Evolutionary conservation across 2,113 vertebrate species (phyloP).

Genomic region (Girardinichthys multiradiatus): DNA sequence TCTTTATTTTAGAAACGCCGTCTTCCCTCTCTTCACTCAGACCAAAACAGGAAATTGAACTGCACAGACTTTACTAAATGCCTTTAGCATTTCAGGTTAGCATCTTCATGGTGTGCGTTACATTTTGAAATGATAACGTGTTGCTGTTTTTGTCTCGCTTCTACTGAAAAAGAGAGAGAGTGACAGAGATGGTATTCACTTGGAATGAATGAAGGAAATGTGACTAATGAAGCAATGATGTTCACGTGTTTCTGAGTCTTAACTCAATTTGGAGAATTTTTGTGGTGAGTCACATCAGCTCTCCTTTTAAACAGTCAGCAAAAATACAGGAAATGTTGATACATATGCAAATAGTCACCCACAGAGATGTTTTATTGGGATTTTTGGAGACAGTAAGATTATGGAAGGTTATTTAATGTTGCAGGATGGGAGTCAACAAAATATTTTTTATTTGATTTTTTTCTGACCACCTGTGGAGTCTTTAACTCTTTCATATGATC

Average conservation of each 20-base stretch:
- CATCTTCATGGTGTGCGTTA: neutral
- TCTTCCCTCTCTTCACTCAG: conserved; percentile 8
- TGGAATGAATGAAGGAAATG: conserved; percentile 49
- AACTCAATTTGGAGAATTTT: conserved; percentile 44
- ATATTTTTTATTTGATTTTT: neutral
- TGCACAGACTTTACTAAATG: conserved; percentile 18
- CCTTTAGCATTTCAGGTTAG: conserved; percentile 1
- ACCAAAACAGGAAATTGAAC: conserved; percentile 11
- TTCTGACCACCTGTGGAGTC: neutral
- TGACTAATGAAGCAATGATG: conserved; percentile 39
- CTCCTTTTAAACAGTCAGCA: neutral
- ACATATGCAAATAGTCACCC: neutral
- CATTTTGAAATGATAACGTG: neutral
- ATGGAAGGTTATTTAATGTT: neutral
- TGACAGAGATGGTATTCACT: conserved; percentile 43
- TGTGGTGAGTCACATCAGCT: conserved; percentile 23
- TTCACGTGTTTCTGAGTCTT: conserved; percentile 47
- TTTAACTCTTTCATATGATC: no score
- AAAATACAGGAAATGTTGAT: conserved; percentile 13
- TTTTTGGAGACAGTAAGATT: neutral
- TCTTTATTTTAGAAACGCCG: conserved; percentile 33
- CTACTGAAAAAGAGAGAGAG: neutral
- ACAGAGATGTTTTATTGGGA: neutral
- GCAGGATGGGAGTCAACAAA: neutral
- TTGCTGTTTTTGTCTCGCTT: conserved; percentile 2